These are phyloP conservation scores for Diphyllodes magnificus DNA, from an alignment of 2,113 vertebrate species.

Conservation along the genomic window DNA sequence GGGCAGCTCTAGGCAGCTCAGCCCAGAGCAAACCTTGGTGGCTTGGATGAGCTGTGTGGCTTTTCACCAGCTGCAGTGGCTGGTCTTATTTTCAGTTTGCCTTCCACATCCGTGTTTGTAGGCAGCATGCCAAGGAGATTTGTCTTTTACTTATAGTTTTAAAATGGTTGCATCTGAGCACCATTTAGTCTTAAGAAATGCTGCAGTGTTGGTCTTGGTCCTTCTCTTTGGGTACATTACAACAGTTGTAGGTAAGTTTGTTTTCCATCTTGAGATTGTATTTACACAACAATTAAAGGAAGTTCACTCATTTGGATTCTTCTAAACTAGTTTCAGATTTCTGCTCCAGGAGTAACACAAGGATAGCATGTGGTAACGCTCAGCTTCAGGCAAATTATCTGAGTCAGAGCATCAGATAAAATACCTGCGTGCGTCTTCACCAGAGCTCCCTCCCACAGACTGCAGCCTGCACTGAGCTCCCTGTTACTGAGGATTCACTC, in stretches of 20 bases:
- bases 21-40: rapidly evolving
- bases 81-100: neutral
- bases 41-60: neutral
- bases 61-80: neutral
- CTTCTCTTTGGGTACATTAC: neutral
- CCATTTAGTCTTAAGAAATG: neutral
- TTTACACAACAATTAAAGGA: neutral
- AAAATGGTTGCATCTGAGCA: neutral
- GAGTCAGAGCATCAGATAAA: neutral
- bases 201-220: neutral
- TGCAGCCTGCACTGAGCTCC: neutral
- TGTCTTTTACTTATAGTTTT: neutral
- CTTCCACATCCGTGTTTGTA: neutral
- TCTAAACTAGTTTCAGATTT: neutral
- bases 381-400: neutral
- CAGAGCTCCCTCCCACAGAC: neutral
- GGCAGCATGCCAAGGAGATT: neutral
- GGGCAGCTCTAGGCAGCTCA: neutral
- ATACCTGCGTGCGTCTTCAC: rapidly evolving
- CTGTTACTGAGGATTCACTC: rapidly evolving
- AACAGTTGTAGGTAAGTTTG: neutral
- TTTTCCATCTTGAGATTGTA: neutral
- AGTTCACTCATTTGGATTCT: neutral
- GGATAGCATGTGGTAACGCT: neutral
- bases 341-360: neutral